phyloP scores from a whole-genome alignment of 2,113 vertebrate genomes.

The Gymnocephalus cernua region DNA sequence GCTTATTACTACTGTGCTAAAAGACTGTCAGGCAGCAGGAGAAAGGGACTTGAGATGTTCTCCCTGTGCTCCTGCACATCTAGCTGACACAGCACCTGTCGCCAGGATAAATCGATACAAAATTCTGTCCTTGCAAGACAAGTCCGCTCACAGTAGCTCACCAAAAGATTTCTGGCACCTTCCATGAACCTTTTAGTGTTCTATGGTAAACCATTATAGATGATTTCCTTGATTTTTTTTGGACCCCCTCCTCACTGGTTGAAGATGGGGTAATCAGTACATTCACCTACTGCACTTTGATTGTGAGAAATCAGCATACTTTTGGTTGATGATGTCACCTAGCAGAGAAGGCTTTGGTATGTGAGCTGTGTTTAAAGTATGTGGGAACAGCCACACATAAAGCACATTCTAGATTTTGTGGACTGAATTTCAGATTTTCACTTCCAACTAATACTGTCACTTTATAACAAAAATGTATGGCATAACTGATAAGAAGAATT shows the following conservation, averaged over 20 bases:
- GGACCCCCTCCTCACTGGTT: background rate
- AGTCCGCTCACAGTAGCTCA: background rate
- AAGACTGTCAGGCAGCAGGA: background rate
- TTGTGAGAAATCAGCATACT: background rate
- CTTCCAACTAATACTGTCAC: background rate
- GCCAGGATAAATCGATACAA: background rate
- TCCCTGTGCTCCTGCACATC: background rate
- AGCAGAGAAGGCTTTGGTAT: no score
- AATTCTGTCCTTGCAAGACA: background rate
- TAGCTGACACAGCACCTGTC: background rate
- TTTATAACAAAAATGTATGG: background rate
- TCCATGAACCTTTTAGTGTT: background rate
- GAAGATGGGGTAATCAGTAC: background rate
- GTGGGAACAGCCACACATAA: background rate
- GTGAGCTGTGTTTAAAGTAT: no score
- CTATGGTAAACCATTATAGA: background rate
- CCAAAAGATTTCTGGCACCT: background rate
- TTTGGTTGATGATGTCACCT: background rate
- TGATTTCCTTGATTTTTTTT: constrained; percentile 2
- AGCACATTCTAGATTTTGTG: background rate
- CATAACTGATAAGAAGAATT: background rate
- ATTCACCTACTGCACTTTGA: background rate
- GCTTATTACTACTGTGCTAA: background rate
- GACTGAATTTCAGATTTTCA: background rate
- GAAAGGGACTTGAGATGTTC: background rate